phyloP scores from a whole-genome alignment of 1,140 invertebrate genomes.

The Bathynomus jamesi region DNA sequence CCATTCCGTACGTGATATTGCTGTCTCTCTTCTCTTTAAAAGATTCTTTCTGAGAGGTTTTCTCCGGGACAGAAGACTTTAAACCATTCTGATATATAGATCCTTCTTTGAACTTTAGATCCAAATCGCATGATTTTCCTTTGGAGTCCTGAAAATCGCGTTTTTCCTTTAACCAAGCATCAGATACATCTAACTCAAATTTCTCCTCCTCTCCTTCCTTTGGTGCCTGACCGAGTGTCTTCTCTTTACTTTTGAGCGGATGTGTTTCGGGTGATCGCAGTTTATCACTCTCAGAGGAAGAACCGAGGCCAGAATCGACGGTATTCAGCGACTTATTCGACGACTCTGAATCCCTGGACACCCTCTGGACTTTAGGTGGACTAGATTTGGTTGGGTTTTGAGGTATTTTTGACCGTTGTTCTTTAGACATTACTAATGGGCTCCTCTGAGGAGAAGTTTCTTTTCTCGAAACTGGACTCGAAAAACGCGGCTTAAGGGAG shows the following conservation, averaged over 20 bases:
- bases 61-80: too few species aligned
- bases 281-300: conserved; percentile 32
- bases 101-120: neutral
- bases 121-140: neutral
- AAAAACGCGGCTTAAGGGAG: neutral
- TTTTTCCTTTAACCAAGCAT: conserved; percentile 27
- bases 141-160: neutral
- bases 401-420: neutral
- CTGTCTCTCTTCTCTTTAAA: conserved; percentile 18
- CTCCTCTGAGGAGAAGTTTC: neutral
- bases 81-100: neutral
- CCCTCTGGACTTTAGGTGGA: neutral
- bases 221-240: neutral
- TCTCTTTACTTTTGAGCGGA: neutral
- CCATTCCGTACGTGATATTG: conserved; percentile 28
- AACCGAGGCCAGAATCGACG: conserved; percentile 31
- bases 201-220: neutral
- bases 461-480: neutral
- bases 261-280: conserved; percentile 3
- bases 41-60: neutral
- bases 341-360: neutral
- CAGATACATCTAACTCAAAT: conserved; percentile 8
- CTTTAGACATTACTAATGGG: neutral
- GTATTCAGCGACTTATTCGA: conserved; percentile 26
- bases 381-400: neutral